Conservation (phyloP, 2,797 vertebrate species). For the Chromis chromis region DNA sequence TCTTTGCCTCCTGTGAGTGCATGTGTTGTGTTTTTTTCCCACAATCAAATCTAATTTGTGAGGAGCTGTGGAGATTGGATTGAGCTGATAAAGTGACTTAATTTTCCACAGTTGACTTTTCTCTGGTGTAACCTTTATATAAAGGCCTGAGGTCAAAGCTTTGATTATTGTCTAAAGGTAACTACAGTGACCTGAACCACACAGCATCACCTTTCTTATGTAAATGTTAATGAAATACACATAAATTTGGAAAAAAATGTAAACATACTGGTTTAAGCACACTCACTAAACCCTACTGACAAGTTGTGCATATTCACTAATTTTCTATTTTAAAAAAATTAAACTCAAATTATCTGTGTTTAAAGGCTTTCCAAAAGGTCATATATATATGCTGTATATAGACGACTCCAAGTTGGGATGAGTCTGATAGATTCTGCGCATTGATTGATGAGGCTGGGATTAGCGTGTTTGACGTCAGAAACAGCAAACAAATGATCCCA, state of each 20-base stretch:
- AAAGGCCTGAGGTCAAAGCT: slow-evolving; percentile 51
- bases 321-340: neutral
- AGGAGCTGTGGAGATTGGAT: slow-evolving; percentile 75
- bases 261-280: neutral
- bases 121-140: slow-evolving; percentile 68
- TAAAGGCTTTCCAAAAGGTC: neutral
- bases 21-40: slow-evolving; percentile 11
- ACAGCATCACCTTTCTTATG: neutral
- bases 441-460: slow-evolving; percentile 70
- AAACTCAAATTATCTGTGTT: neutral
- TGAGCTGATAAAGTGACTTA: slow-evolving; percentile 83
- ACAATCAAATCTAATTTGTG: slow-evolving; percentile 76
- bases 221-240: slow-evolving; percentile 12
- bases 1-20: slow-evolving; percentile 6
- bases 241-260: neutral
- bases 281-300: too few relatives aligned
- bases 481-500: slow-evolving; percentile 77
- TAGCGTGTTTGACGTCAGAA: slow-evolving; percentile 85
- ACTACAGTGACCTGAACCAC: slow-evolving; percentile 8
- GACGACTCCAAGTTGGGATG: slow-evolving; percentile 30
- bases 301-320: neutral
- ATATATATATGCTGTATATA: slow-evolving; percentile 13
- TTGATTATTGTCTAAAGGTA: slow-evolving; percentile 39
- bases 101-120: slow-evolving; percentile 80
- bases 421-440: slow-evolving; percentile 70